Conservation (phyloP, 2,113 vertebrate species). For the Anoplopoma fimbria region DNA sequence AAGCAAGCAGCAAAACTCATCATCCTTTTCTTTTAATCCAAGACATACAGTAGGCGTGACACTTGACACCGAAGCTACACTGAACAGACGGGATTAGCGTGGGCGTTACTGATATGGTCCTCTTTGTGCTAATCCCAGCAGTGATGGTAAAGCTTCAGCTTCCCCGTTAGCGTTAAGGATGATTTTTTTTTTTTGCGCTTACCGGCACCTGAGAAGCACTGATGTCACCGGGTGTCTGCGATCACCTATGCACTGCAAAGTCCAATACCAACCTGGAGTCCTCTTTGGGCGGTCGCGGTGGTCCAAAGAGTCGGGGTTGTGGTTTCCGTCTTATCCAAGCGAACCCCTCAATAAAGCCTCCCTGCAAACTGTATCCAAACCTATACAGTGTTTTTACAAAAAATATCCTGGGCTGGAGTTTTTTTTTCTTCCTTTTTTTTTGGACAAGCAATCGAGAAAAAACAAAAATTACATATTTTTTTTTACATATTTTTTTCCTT, state of each 20-base stretch:
- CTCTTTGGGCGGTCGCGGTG: conserved; percentile 8
- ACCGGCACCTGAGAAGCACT: conserved; percentile 55
- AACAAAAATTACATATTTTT: conserved; percentile 68
- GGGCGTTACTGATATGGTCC: conserved; percentile 21
- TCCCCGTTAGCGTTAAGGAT: background rate
- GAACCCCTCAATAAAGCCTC: conserved; percentile 57
- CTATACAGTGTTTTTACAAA: conserved; percentile 74
- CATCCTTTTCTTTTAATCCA: conserved; percentile 20
- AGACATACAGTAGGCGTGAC: conserved; percentile 16
- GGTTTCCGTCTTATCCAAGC: conserved; percentile 44
- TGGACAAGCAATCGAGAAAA: conserved; percentile 77
- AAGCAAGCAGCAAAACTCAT: background rate
- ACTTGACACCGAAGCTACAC: conserved; percentile 5
- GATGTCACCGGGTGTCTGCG: conserved; percentile 11
- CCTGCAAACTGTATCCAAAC: conserved; percentile 67
- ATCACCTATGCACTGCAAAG: conserved; percentile 24
- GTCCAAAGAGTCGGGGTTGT: conserved; percentile 57
- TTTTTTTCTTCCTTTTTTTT: conserved; percentile 36
- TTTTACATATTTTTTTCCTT: conserved; percentile 68
- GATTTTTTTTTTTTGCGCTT: conserved; percentile 12
- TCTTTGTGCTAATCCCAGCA: background rate
- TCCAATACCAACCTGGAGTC: conserved; percentile 42
- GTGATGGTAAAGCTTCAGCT: background rate
- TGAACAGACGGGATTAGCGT: background rate
- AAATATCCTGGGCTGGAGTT: conserved; percentile 59